These are phyloP conservation scores for Chiloscyllium punctatum DNA, from an alignment of 2,797 vertebrate genomes.

Conservation along the genomic window DNA sequence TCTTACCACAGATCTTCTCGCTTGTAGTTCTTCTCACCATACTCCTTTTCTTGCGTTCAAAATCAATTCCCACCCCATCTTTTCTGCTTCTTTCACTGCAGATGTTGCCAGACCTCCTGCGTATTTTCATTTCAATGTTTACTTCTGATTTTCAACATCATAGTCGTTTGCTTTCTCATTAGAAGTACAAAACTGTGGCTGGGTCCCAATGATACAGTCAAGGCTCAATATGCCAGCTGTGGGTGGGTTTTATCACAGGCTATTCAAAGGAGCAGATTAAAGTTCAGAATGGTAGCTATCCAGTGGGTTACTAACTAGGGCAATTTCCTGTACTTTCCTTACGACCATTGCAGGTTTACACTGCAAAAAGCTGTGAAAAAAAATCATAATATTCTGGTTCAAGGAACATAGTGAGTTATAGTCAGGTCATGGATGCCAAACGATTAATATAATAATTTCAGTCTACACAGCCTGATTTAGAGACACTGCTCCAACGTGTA, in stretches of 20 bases:
- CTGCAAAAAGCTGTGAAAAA: background rate
- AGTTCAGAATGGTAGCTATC: background rate
- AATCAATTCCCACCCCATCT: background rate
- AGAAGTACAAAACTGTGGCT: background rate
- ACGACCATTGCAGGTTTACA: background rate
- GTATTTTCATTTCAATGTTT: background rate
- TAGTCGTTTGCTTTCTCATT: background rate
- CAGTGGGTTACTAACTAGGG: background rate
- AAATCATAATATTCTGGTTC: background rate
- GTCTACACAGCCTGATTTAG: constrained; percentile 1
- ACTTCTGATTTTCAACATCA: background rate
- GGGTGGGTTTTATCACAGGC: background rate
- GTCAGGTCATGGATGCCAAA: background rate
- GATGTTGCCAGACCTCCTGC: background rate
- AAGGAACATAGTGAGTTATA: background rate
- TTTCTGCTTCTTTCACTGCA: background rate
- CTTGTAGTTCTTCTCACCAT: background rate
- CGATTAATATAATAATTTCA: constrained; percentile 7
- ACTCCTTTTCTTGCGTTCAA: background rate
- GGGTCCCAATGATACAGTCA: background rate
- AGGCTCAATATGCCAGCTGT: background rate
- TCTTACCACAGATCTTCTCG: background rate
- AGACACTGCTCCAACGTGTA: background rate
- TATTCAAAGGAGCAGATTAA: background rate
- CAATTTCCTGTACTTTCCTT: background rate